Evolutionary conservation across 1,140 invertebrate species (phyloP).

Genomic region (Chymomyza costata): DNA sequence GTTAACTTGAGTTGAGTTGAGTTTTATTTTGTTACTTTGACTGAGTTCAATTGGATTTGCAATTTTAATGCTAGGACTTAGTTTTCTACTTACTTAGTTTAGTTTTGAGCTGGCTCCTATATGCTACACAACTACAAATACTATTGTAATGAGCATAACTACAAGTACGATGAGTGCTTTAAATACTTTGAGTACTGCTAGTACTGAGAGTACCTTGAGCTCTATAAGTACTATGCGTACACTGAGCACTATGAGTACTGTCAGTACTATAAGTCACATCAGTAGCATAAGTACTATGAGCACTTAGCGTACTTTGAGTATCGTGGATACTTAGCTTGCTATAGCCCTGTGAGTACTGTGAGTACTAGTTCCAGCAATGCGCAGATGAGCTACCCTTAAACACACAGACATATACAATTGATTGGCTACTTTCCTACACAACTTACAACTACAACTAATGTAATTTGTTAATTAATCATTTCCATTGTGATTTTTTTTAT

Average conservation of each 20-base stretch:
- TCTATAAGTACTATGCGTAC: slow-evolving; percentile 2
- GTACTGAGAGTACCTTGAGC: not conserved
- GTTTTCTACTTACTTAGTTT: slow-evolving; percentile 45
- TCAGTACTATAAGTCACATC: slow-evolving; percentile 2
- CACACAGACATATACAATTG: not conserved
- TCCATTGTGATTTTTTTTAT: not conserved
- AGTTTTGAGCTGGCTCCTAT: slow-evolving; percentile 19
- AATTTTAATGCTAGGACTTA: slow-evolving; percentile 51
- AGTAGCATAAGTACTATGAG: not conserved
- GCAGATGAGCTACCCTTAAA: not conserved
- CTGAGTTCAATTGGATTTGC: slow-evolving; percentile 47
- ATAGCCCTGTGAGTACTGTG: no score
- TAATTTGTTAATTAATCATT: slow-evolving; percentile 55
- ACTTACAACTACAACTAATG: slow-evolving; percentile 17
- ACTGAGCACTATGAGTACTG: no score
- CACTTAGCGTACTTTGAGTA: no score
- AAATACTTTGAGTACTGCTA: no score
- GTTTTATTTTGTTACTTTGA: no score
- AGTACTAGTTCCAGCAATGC: no score
- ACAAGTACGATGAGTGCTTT: no score
- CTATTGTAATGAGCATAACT: not conserved
- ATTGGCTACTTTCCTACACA: slow-evolving; percentile 20
- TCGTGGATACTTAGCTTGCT: no score
- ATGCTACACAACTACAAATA: slow-evolving; percentile 18
- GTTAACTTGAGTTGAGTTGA: not conserved